Conservation (phyloP, 2,797 vertebrate genomes). For the Avahi laniger region DNA sequence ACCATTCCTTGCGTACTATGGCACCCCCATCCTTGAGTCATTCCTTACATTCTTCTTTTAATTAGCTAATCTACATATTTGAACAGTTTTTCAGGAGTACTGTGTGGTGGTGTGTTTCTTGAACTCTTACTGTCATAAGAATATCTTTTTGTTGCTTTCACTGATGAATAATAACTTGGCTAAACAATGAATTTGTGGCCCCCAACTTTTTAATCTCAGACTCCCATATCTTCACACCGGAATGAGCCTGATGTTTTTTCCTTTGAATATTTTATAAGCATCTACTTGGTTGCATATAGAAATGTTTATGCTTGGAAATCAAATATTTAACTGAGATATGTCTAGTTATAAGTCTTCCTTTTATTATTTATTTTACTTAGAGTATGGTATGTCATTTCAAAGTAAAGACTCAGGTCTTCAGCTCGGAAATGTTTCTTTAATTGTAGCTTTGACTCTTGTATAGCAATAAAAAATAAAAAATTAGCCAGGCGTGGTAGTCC, state of each 20-base stretch:
- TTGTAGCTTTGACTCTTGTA: not conserved
- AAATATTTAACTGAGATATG: not conserved
- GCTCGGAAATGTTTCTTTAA: not conserved
- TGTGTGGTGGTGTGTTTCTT: not conserved
- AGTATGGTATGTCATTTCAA: not conserved
- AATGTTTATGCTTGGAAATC: not conserved
- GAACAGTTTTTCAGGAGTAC: not conserved
- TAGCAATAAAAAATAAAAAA: too few relatives aligned
- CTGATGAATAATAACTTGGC: not conserved
- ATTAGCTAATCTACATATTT: not conserved
- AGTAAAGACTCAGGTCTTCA: not conserved
- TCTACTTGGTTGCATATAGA: not conserved
- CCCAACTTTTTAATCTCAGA: not conserved
- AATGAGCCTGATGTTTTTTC: not conserved
- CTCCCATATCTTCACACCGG: not conserved
- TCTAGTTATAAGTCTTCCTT: not conserved
- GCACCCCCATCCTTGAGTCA: not conserved
- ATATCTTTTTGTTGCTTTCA: not conserved
- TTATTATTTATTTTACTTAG: not conserved
- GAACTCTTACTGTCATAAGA: not conserved
- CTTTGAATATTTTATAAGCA: not conserved
- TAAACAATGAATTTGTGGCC: not conserved
- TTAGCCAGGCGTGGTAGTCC: too few relatives aligned
- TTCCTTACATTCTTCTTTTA: not conserved
- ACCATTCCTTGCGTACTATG: rapidly evolving